These are phyloP conservation scores for Dermatemys mawii DNA, from an alignment of 2,113 vertebrate genomes.

Conservation along the genomic window DNA sequence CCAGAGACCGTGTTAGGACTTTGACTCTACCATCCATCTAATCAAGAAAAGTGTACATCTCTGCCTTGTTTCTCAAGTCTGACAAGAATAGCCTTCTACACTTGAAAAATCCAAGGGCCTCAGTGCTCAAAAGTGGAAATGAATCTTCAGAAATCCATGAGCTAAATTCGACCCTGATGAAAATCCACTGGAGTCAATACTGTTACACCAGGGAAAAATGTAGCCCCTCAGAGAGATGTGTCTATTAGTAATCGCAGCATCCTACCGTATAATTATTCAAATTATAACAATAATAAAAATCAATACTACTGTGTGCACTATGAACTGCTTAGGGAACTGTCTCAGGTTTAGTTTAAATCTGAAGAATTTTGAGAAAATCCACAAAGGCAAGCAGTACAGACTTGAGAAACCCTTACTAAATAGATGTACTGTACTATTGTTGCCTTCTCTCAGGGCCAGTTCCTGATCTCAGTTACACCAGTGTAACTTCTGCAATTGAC, in stretches of 20 bases:
- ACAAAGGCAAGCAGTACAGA: neutral
- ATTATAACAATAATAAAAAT: neutral
- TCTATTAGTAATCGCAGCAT: neutral
- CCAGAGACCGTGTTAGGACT: neutral
- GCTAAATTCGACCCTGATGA: neutral
- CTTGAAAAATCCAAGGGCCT: neutral
- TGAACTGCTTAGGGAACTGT: neutral
- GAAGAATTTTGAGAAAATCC: neutral
- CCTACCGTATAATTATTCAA: neutral
- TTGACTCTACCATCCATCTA: neutral
- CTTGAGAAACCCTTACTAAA: neutral
- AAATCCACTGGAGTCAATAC: neutral
- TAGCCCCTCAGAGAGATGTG: neutral
- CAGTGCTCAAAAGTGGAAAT: neutral
- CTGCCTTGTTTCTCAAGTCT: neutral
- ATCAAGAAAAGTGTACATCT: neutral
- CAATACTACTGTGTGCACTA: neutral
- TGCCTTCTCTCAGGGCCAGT: neutral
- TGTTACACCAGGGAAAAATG: neutral
- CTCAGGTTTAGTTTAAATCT: neutral
- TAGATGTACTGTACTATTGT: neutral
- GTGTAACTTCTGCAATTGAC: neutral
- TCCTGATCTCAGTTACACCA: neutral
- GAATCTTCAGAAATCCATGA: neutral
- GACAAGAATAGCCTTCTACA: neutral